A percentile compares a stretch with the other conserved stretches of the same genome.
Evolutionary conservation across 2,888 invertebrate species (phyloP).

Genomic region (Drosophila histrio): DNA sequence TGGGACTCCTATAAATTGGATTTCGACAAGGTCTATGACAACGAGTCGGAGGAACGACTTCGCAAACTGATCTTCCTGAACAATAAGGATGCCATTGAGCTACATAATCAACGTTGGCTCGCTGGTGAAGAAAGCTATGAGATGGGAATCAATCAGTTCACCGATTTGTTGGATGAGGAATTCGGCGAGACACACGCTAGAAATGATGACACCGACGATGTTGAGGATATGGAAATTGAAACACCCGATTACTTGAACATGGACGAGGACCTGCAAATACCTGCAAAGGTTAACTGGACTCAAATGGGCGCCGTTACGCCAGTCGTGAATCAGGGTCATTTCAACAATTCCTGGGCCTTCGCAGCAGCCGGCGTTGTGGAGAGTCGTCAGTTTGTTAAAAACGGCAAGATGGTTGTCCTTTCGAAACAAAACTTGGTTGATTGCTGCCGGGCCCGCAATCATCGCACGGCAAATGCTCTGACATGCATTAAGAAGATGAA

Average conservation of each 20-base stretch:
- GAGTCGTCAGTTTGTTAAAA: slow-evolving; percentile 29
- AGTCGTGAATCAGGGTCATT: slow-evolving; percentile 22
- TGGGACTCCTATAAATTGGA: slow-evolving; percentile 27
- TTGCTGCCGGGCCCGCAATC: not conserved
- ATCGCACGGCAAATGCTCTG: not conserved
- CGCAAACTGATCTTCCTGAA: slow-evolving; percentile 21
- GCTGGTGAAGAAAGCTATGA: slow-evolving; percentile 23
- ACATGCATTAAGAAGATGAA: not conserved
- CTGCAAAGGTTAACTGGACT: slow-evolving; percentile 30
- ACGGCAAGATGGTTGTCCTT: slow-evolving; percentile 4
- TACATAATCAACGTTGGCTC: slow-evolving; percentile 26
- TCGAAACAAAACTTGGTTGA: slow-evolving; percentile 45
- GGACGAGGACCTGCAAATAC: not conserved
- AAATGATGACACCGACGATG: not conserved
- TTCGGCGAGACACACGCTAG: not conserved
- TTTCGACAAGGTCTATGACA: slow-evolving; percentile 19
- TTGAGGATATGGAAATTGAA: not conserved
- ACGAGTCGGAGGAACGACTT: slow-evolving; percentile 8
- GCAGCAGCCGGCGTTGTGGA: slow-evolving; percentile 28
- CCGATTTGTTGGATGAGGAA: slow-evolving; percentile 25
- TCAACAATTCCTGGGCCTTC: slow-evolving; percentile 48
- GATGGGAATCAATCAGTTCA: slow-evolving; percentile 37
- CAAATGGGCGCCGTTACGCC: slow-evolving; percentile 23
- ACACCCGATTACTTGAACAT: not conserved
- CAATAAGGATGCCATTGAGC: slow-evolving; percentile 24